Conservation (phyloP, 2,797 vertebrate species). For the Chaetodon trifasciatus region DNA sequence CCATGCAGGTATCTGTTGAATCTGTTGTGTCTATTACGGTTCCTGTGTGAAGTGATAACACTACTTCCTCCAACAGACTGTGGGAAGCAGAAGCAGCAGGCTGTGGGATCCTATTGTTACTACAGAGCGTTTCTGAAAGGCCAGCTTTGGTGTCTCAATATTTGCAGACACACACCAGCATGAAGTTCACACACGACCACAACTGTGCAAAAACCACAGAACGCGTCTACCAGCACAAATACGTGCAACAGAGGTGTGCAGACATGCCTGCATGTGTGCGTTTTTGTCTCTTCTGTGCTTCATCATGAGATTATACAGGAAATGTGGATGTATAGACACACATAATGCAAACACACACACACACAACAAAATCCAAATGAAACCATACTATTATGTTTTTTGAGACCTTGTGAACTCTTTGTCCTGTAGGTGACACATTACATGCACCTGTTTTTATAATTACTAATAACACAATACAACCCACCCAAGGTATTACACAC, state of each 20-base stretch:
- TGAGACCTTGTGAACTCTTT: neutral
- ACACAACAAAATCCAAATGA: neutral
- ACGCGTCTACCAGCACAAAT: neutral
- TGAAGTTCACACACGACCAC: neutral
- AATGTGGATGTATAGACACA: neutral
- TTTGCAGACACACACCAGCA: neutral
- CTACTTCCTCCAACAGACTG: slow-evolving; percentile 13
- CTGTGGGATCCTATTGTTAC: slow-evolving; percentile 18
- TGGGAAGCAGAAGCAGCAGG: slow-evolving; percentile 28
- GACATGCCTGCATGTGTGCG: neutral
- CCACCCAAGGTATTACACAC: neutral
- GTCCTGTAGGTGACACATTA: neutral
- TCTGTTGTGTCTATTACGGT: neutral
- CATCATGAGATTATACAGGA: neutral
- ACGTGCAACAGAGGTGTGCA: neutral
- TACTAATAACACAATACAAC: slow-evolving; percentile 9
- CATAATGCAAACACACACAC: neutral
- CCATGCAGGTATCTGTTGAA: neutral
- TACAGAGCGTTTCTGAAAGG: neutral
- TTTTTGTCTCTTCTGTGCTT: slow-evolving; percentile 6
- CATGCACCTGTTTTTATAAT: slow-evolving; percentile 29
- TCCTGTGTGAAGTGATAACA: neutral
- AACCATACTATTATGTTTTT: neutral
- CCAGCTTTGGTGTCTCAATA: neutral
- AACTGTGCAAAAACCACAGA: neutral